These are phyloP conservation scores for Drosophila malerkotliana DNA, from an alignment of 1,140 invertebrate genomes.

Conservation along the genomic window DNA sequence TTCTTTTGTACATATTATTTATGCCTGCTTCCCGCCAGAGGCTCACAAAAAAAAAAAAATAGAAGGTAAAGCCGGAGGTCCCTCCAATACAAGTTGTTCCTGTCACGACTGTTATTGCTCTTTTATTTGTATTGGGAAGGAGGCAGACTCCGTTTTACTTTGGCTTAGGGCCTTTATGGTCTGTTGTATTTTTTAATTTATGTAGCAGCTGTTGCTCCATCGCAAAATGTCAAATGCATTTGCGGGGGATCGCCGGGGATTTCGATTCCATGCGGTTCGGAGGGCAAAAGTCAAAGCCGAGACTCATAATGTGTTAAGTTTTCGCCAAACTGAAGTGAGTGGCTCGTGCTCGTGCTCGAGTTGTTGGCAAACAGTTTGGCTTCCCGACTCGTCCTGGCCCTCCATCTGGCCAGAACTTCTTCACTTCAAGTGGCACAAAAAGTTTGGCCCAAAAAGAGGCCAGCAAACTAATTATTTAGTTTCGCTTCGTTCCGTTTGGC, in stretches of 20 bases:
- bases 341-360: conserved; percentile 73
- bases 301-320: conserved; percentile 80
- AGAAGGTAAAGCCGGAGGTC: conserved; percentile 16
- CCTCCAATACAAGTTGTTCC: conserved; percentile 32
- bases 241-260: conserved; percentile 11
- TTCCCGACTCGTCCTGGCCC: conserved; percentile 11
- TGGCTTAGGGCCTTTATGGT: not conserved
- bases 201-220: conserved; percentile 63
- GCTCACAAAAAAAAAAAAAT: conserved; percentile 10
- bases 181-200: conserved; percentile 63
- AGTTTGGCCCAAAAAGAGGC: conserved; percentile 75
- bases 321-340: conserved; percentile 56
- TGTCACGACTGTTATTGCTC: conserved; percentile 35
- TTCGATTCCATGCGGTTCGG: not conserved
- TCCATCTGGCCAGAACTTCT: conserved; percentile 49
- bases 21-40: conserved; percentile 44
- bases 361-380: conserved; percentile 77
- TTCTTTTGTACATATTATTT: conserved; percentile 72
- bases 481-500: conserved; percentile 61
- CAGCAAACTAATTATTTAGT: conserved; percentile 82
- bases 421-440: conserved; percentile 71
- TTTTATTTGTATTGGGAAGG: conserved; percentile 43
- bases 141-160: not conserved
- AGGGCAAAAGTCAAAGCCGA: conserved; percentile 32
- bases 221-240: conserved; percentile 78